Base-by-base conservation (phyloP, 2,888 invertebrate species). In the Acronicta alni region DNA sequence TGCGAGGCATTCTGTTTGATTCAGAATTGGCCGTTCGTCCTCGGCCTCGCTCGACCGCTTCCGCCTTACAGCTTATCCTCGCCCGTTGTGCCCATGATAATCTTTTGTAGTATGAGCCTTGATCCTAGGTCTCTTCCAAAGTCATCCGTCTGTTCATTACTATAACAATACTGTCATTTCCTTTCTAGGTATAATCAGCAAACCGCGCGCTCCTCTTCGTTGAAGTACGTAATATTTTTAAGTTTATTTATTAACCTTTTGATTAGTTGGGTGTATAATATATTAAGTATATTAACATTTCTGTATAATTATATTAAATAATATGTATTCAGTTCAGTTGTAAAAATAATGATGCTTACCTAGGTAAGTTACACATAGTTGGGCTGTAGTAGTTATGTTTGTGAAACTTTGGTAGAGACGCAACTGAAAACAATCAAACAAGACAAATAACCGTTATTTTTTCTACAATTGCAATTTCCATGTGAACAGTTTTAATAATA, bases 101-200 rank as follows among this genome's bases (percentile, higher is more conserved):
- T 92, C 89, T 91, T 91, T 90, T 91, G 87, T 89, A 86, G 83
- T 84, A 77, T 81, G 79, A 89, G 85, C 89, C 92, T 91, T 90
- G 89, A 89, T 91, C 90, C 89, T 89, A 90, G 89, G 87, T 89
- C 91, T 91, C 89, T 86, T 81, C 79, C 80, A 81, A 84, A 85
- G 83, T 84, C 83, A 72, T 53, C 70, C 79, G 77, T 83, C 82
- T 85, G 81, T 84, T 83, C 82, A 83, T 85, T 83, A 85, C 80
- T 88, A 86, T 86, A 84, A 87, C 87, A 83, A 84, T 83, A 82
- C 85, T 89, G 82, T 89, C 75, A 87, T 93, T 93, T 92, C 91
- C 89, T 92, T 93, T 93, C 93, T 93, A 93, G 93, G 93, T 93
- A 93, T 93, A 93, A 92, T 89, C 93, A 93, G 89, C 93, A 92